Conservation (phyloP, 2,797 vertebrate genomes). For the Epinephelus malabaricus region DNA sequence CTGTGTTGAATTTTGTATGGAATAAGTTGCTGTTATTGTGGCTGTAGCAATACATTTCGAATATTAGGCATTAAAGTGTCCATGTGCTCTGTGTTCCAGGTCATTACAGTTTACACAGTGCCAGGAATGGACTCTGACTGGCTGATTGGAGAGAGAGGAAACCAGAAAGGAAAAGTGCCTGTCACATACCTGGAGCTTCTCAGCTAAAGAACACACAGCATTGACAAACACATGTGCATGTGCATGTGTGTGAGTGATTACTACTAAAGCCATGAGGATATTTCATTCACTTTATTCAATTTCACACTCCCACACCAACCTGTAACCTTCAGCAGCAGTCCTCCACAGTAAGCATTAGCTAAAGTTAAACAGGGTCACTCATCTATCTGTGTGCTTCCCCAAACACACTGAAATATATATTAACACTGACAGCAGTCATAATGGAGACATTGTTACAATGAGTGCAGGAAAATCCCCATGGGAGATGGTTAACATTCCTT, state of each 20-base stretch:
- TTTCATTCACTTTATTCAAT: slow-evolving; percentile 22
- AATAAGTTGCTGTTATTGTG: too few species aligned
- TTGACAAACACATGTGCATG: neutral
- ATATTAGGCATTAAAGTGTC: neutral
- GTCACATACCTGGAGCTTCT: slow-evolving; percentile 98
- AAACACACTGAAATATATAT: slow-evolving; percentile 12
- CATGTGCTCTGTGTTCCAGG: slow-evolving; percentile 81
- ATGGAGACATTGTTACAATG: slow-evolving; percentile 35
- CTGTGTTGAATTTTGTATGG: too few species aligned
- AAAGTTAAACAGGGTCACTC: slow-evolving; percentile 1
- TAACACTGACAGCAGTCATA: slow-evolving; percentile 6
- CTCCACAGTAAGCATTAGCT: slow-evolving; percentile 3
- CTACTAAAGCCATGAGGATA: slow-evolving; percentile 53
- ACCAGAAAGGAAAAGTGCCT: slow-evolving; percentile 95
- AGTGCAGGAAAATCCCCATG: neutral
- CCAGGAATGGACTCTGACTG: slow-evolving; percentile 98
- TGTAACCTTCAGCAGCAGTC: slow-evolving; percentile 15
- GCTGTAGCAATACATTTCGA: neutral
- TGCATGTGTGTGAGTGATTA: slow-evolving; percentile 41
- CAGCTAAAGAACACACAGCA: slow-evolving; percentile 83
- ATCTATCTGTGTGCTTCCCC: neutral
- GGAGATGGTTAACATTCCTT: slow-evolving; percentile 28
- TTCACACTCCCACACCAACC: slow-evolving; percentile 25
- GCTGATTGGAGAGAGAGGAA: slow-evolving; percentile 95
- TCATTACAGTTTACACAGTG: slow-evolving; percentile 96